Percentiles rank a stretch among this genome's conserved stretches.
phyloP scores from a whole-genome alignment of 2,797 vertebrate genomes.

The Eutrigla gurnardus region DNA sequence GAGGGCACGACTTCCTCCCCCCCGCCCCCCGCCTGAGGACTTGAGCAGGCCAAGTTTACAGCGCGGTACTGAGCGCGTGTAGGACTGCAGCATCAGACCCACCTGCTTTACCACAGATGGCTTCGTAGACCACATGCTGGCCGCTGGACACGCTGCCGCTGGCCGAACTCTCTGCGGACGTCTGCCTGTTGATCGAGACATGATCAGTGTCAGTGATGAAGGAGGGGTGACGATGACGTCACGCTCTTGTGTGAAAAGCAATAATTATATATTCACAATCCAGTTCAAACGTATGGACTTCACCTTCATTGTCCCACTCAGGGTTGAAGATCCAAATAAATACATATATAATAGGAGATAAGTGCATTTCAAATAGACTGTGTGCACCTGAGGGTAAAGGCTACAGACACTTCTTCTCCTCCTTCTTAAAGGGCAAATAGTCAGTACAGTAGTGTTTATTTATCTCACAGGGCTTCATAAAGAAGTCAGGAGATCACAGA shows the following conservation, averaged over 20 bases:
- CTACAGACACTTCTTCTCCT: too few relatives aligned
- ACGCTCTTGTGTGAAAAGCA: conserved; percentile 19
- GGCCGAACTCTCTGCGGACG: conserved; percentile 83
- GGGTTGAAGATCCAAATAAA: conserved; percentile 28
- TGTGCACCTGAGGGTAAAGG: conserved; percentile 5
- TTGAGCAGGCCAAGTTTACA: conserved; percentile 29
- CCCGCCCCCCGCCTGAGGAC: conserved; percentile 11
- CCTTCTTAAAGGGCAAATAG: conserved; percentile 2
- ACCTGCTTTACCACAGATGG: conserved; percentile 87
- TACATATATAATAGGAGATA: conserved; percentile 27
- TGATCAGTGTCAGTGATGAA: conserved; percentile 43
- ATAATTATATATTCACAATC: background rate
- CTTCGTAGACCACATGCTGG: conserved; percentile 82
- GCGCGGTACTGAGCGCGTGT: conserved; percentile 35
- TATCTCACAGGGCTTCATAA: conserved; percentile 31
- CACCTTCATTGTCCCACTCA: background rate
- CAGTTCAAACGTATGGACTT: background rate
- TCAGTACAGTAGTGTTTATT: background rate
- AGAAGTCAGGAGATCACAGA: conserved; percentile 44
- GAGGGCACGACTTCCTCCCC: conserved; percentile 31
- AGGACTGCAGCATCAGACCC: conserved; percentile 69
- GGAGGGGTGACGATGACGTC: background rate
- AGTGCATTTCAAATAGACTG: conserved; percentile 41
- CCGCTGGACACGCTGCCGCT: conserved; percentile 77
- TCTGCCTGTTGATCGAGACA: conserved; percentile 83